Evolutionary conservation across 2,113 vertebrate species (phyloP).

Genomic region (Siniperca knerii): DNA sequence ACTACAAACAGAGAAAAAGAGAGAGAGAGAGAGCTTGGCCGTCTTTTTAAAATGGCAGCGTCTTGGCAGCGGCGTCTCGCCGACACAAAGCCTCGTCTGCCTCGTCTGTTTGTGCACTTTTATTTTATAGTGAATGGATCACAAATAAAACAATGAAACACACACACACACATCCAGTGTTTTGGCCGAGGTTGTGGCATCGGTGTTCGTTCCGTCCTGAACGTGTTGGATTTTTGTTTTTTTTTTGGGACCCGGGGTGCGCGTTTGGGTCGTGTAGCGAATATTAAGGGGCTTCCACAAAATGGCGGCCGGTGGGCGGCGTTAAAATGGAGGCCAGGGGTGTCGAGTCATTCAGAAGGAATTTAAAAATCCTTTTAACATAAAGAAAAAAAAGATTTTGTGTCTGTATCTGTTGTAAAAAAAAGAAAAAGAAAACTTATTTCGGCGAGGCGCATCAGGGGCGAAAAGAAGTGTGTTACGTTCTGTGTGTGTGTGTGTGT

Average conservation of each 20-base stretch:
- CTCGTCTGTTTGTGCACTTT: conserved; percentile 48
- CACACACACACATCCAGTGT: background rate
- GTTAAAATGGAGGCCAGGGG: conserved; percentile 79
- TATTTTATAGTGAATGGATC: conserved; percentile 69
- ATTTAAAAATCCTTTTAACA: background rate
- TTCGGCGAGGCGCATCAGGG: conserved; percentile 5
- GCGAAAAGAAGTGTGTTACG: background rate
- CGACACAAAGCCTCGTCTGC: conserved; percentile 63
- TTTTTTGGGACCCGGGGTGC: background rate
- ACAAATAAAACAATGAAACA: conserved; percentile 25
- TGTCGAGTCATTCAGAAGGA: background rate
- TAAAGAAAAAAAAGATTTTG: background rate
- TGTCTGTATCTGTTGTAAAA: background rate
- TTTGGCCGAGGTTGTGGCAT: background rate
- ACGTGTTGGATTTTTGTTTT: background rate
- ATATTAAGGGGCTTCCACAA: conserved; percentile 61
- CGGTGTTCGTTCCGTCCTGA: background rate
- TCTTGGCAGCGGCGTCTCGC: conserved; percentile 60
- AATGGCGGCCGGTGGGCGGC: conserved; percentile 74
- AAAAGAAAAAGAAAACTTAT: conserved; percentile 3
- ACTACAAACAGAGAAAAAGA: conserved; percentile 42
- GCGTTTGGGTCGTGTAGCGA: background rate
- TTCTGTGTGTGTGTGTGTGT: conserved; percentile 18
- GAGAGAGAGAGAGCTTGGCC: conserved; percentile 36
- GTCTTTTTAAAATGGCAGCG: conserved; percentile 57